These are phyloP conservation scores for Pasiphila rectangulata DNA, from an alignment of 2,888 invertebrate genomes.

Conservation along the genomic window DNA sequence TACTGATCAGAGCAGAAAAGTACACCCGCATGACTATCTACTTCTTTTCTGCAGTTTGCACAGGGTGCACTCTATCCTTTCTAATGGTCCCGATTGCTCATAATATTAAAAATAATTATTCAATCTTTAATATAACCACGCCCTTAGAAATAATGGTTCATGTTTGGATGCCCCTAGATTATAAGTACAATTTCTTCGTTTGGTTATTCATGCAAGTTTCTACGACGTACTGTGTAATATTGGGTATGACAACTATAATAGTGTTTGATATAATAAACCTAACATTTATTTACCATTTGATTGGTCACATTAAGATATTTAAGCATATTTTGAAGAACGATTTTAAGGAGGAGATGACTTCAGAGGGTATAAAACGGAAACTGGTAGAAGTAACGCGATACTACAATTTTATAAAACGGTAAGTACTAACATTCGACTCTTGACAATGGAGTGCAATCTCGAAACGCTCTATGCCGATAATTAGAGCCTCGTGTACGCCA, in stretches of 20 bases:
- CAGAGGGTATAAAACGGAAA: constrained; percentile 32
- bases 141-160: constrained; percentile 44
- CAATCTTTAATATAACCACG: constrained; percentile 37
- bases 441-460: too few species aligned
- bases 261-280: constrained; percentile 41
- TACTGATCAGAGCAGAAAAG: constrained; percentile 25
- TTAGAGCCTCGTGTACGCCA: too few species aligned
- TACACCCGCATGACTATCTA: constrained; percentile 18
- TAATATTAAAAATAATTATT: constrained; percentile 31
- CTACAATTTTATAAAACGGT: constrained; percentile 44
- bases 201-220: constrained; percentile 39
- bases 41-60: constrained; percentile 14
- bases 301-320: constrained; percentile 45
- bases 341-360: constrained; percentile 27
- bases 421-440: too few species aligned
- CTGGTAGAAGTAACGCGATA: constrained; percentile 39
- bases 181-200: constrained; percentile 39
- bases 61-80: constrained; percentile 20
- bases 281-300: constrained; percentile 42
- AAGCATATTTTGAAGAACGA: constrained; percentile 36
- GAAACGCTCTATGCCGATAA: too few species aligned
- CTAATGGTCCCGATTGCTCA: constrained; percentile 26
- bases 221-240: constrained; percentile 29
- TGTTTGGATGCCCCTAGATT: constrained; percentile 47
- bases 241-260: constrained; percentile 25